phyloP scores from a whole-genome alignment of 2,888 invertebrate species.

The Caenorhabditis japonica region DNA sequence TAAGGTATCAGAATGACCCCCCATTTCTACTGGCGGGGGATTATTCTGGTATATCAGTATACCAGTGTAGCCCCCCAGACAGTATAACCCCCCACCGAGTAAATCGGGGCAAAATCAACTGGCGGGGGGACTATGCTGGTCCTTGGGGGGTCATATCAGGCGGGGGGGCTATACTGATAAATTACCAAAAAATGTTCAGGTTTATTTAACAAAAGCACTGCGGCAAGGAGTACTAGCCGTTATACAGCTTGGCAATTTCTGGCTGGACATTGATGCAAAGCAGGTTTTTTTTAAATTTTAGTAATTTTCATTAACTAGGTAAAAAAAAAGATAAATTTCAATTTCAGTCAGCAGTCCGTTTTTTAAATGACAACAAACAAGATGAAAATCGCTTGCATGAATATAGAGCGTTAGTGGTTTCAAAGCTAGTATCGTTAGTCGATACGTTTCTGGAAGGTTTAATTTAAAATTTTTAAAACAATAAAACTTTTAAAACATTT shows the following conservation, averaged over 20 bases:
- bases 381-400: constrained; percentile 21
- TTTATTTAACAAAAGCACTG: constrained; percentile 52
- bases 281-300: too few species aligned
- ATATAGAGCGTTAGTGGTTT: constrained; percentile 46
- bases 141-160: too few species aligned
- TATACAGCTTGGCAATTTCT: constrained; percentile 42
- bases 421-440: constrained; percentile 41
- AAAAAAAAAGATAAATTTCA: too few species aligned
- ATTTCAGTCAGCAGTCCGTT: constrained; percentile 25
- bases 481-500: not conserved
- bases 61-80: too few species aligned
- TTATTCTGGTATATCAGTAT: too few species aligned
- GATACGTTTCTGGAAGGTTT: constrained; percentile 46
- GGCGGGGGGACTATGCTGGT: too few species aligned
- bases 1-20: too few species aligned
- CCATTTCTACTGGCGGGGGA: too few species aligned
- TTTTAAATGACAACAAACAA: constrained; percentile 24
- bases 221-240: constrained; percentile 30
- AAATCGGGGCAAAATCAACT: too few species aligned
- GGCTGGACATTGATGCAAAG: constrained; percentile 48
- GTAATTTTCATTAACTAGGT: too few species aligned
- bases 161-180: too few species aligned
- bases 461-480: not conserved
- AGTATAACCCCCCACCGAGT: too few species aligned
- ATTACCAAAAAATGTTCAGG: constrained; percentile 15